A percentile compares a stretch with the other conserved stretches of the same genome.
Conservation (phyloP, 2,797 vertebrate genomes). For the Lerista edwardsae region DNA sequence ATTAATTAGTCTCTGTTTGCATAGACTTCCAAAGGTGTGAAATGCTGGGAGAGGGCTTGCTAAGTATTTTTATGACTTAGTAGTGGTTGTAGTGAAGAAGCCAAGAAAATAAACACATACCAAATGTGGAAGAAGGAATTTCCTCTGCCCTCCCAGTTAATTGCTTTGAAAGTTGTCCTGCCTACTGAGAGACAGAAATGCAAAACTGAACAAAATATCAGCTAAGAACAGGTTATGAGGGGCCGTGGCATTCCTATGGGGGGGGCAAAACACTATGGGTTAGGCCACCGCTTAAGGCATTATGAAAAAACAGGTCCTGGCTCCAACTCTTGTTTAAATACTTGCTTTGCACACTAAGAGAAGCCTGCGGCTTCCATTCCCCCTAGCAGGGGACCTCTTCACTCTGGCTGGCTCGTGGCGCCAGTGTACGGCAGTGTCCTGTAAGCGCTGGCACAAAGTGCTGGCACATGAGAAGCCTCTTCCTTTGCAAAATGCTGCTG, state of each 20-base stretch:
- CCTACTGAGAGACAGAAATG: not conserved
- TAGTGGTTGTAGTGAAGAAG: not conserved
- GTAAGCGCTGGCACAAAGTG: not conserved
- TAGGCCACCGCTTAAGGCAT: too few relatives aligned
- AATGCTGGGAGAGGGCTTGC: not conserved
- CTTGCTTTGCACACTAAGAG: too few relatives aligned
- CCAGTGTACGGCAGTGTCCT: too few relatives aligned
- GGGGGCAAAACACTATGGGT: too few relatives aligned
- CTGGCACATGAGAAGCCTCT: not conserved
- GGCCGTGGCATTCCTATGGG: too few relatives aligned
- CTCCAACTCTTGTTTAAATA: too few relatives aligned
- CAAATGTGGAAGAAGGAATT: not conserved
- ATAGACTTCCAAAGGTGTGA: constrained; percentile 6
- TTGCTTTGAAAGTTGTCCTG: not conserved
- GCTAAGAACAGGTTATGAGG: too few relatives aligned
- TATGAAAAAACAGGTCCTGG: too few relatives aligned
- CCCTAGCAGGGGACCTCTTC: not conserved
- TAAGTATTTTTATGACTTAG: constrained; percentile 11
- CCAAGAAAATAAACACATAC: not conserved
- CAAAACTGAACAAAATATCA: not conserved
- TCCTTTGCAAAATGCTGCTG: not conserved
- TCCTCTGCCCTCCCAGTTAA: not conserved
- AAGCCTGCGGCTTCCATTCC: too few relatives aligned
- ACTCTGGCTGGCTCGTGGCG: too few relatives aligned
- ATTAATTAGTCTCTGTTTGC: constrained; percentile 22